Base-by-base conservation (phyloP, 2,888 invertebrate species). In the Clostera curtula region DNA sequence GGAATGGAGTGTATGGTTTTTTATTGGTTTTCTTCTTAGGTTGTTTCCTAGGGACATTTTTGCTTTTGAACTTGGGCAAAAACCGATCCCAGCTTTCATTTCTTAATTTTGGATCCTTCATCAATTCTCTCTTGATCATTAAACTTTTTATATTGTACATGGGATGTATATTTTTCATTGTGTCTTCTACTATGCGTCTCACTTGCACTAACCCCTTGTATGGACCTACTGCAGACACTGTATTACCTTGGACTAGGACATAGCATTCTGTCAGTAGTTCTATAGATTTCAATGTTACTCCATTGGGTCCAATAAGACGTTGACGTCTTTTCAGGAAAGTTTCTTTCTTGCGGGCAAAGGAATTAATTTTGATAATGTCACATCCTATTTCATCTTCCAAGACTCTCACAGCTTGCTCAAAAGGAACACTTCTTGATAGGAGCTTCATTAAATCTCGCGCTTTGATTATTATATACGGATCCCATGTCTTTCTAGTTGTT, bases 131-230 rank as follows among this genome's bases (percentile, higher is more conserved):
- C 68, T 98, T 98, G 25, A 99, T 97, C 98, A 99, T 98, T 25
- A 99, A 74, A 2, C 95, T 93, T 83, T 98, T 95, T 1, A 99
- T 97, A 58, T 97, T 98, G 63, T 98, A 98, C 68, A 99, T 96
- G 1, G 99, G 99, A 84, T 99, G 99, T 29, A 99, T 89, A 70
- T 99, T 99, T 62, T 95, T 95, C 98, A 99, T 98, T 0, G 97
- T 97, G 51, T 99, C 98, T 59, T 93, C 92, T 1, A 95, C 94
- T 53, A 99, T 94, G 49, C 93, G 90, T 29, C 97, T 85, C 0
- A 95, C 94, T 69, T 94, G 93, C 30, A 91, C 89, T 12, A 95
- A 68, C 0, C 98, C 98, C 73, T 91, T 93, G 59, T 97, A 95
- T 2, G 98, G 97, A 0, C 99, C 99, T n/a, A 99, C 83, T 0